Conservation (phyloP, 2,888 invertebrate genomes). For the Caenorhabditis afra region DNA sequence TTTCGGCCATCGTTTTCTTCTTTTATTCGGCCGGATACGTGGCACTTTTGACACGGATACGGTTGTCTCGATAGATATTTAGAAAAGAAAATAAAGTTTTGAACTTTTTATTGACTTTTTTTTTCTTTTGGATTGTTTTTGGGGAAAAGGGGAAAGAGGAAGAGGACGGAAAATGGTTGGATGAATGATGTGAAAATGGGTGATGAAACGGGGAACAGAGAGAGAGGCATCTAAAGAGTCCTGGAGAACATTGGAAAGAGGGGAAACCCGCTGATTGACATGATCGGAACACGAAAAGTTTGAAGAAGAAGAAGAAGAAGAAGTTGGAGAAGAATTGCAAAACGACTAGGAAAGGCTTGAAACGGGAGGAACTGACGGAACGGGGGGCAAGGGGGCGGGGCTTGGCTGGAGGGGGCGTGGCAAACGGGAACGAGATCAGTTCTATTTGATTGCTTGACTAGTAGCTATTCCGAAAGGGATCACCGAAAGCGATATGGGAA, state of each 20-base stretch:
- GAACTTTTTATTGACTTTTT: conserved; percentile 6
- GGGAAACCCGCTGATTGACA: conserved; percentile 26
- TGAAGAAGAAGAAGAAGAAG: background rate
- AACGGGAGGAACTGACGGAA: background rate
- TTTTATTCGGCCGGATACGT: conserved; percentile 73
- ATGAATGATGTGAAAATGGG: conserved; percentile 1
- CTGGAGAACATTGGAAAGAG: conserved; percentile 37
- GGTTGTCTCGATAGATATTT: conserved; percentile 16
- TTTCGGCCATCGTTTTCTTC: conserved; percentile 25
- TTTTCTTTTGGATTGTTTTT: background rate
- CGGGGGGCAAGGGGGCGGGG: conserved; percentile 2
- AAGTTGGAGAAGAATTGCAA: background rate
- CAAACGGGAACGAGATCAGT: conserved; percentile 18
- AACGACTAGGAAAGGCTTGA: conserved; percentile 6
- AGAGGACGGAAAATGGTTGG: background rate
- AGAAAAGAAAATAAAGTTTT: conserved; percentile 7
- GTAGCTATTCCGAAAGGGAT: conserved; percentile 4
- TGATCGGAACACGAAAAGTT: conserved; percentile 34
- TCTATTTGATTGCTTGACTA: no score
- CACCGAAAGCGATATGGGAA: conserved; percentile 14
- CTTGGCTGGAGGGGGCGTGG: background rate
- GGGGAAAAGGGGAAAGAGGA: background rate
- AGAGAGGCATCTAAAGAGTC: conserved; percentile 10
- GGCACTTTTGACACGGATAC: conserved; percentile 64
- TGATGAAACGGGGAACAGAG: background rate